Conservation (phyloP, 2,113 vertebrate species). For the Semnopithecus entellus region DNA sequence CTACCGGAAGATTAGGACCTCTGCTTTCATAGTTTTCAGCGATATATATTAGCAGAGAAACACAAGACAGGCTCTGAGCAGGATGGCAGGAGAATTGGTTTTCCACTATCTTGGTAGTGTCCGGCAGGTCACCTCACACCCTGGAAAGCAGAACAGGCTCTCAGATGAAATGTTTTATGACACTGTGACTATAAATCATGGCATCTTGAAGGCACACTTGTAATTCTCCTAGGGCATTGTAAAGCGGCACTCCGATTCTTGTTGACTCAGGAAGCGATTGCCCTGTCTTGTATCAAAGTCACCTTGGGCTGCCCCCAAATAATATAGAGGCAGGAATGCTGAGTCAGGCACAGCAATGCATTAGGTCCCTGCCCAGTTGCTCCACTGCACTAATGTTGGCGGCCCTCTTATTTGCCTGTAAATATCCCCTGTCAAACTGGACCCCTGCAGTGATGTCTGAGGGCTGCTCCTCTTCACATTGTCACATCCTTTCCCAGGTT, state of each 20-base stretch:
- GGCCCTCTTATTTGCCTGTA: background rate
- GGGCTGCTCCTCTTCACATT: background rate
- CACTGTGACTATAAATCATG: background rate
- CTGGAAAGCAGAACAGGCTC: background rate
- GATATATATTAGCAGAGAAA: background rate
- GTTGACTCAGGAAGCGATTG: background rate
- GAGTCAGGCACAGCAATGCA: background rate
- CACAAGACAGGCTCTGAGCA: background rate
- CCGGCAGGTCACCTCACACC: background rate
- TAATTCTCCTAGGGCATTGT: background rate
- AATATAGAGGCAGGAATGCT: background rate
- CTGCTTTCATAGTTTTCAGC: background rate
- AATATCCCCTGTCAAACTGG: background rate
- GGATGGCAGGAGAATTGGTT: background rate
- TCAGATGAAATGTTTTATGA: background rate
- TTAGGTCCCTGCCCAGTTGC: rapidly evolving
- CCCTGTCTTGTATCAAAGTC: background rate
- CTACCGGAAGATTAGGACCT: background rate
- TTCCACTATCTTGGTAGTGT: background rate
- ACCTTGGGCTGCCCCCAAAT: background rate
- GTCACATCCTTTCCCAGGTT: background rate
- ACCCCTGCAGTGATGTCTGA: background rate
- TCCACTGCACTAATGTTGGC: background rate
- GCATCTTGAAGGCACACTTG: background rate
- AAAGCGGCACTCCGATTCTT: background rate